These are phyloP conservation scores for Ametastegia equiseti DNA, from an alignment of 2,888 invertebrate species.

Conservation along the genomic window DNA sequence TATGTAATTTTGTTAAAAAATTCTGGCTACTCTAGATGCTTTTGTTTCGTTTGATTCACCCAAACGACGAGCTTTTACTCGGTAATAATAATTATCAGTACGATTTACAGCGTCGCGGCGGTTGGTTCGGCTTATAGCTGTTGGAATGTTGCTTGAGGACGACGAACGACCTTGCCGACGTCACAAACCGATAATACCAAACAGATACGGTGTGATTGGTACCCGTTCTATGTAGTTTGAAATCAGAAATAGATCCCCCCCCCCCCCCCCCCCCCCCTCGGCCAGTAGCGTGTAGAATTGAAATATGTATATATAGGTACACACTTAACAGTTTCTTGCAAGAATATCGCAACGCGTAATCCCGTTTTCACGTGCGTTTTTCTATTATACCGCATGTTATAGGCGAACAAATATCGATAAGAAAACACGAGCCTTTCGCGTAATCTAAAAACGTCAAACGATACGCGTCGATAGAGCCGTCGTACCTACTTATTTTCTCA, in stretches of 20 bases:
- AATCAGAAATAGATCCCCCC: slow-evolving; percentile 14
- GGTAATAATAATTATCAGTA: background rate
- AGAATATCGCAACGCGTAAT: too few species aligned
- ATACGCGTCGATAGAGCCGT: background rate
- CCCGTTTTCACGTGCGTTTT: too few species aligned
- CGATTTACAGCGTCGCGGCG: background rate
- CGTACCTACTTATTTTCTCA: background rate
- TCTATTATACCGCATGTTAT: too few species aligned
- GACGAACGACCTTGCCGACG: slow-evolving; percentile 63
- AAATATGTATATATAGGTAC: too few species aligned
- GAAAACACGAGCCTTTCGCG: too few species aligned
- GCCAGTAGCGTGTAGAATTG: background rate
- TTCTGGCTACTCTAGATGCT: too few species aligned
- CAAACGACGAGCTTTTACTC: background rate
- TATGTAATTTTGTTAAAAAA: background rate
- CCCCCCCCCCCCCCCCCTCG: background rate
- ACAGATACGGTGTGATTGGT: background rate
- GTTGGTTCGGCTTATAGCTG: background rate
- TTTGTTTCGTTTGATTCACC: background rate
- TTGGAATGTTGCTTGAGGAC: slow-evolving; percentile 55
- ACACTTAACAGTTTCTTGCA: too few species aligned
- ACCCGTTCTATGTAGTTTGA: background rate
- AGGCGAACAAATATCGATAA: too few species aligned
- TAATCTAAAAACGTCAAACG: background rate
- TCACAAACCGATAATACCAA: slow-evolving; percentile 59